Evolutionary conservation across 2,113 vertebrate genomes (phyloP), one percentile per base, ranked within the genome.

Genomic region (Leptobrachium ailaonicum): DNA sequence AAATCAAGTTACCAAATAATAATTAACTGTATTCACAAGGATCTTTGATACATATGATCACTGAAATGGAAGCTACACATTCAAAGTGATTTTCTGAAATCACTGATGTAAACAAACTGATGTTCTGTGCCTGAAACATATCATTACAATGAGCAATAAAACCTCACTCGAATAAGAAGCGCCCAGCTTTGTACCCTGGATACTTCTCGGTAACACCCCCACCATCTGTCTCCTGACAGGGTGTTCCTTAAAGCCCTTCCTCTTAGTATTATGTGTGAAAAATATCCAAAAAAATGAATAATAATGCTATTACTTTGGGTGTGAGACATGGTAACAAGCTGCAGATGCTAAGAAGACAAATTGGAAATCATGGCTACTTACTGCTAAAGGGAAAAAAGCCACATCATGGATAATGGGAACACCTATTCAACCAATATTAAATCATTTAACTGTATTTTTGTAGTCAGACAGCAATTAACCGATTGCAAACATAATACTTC

Each of bases 1-100:
- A 67, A 68, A 11, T n/a, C 11, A 32, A 68, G 42, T 12, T 42
- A 69, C n/a, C 14, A 12, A 10, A 58, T 9, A 69, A 68, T 53
- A 58, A 76, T 58, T 54, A 12, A 2, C 1, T 9, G 42, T 63
- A 47, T 71, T 41, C 20, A 8, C 40, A 2, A 56, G 32, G 7
- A 5, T 77, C 2, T 64, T 41, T 54, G 5, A 64, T 41, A 14
- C 54, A n/a, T 42, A 66, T 41, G 47, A 66, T 79, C 44, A 79
- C 13, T 66, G 69, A 62, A 71, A n/a, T 42, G 8, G 44, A 71
- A 71, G 20, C 41, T 62, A 75, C 50, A 54, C 50, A 75, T 71
- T 71, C 43, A 6, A 45, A 79, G 77, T 66, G 77, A 72, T 63
- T 72, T 79, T 62, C 69, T 79, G n/a, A 63, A 79, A 72, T 42